Percentiles rank a stretch among this genome's conserved stretches.
Conservation (phyloP, 23 tunicate species). For the Trididemnum nubilum region DNA sequence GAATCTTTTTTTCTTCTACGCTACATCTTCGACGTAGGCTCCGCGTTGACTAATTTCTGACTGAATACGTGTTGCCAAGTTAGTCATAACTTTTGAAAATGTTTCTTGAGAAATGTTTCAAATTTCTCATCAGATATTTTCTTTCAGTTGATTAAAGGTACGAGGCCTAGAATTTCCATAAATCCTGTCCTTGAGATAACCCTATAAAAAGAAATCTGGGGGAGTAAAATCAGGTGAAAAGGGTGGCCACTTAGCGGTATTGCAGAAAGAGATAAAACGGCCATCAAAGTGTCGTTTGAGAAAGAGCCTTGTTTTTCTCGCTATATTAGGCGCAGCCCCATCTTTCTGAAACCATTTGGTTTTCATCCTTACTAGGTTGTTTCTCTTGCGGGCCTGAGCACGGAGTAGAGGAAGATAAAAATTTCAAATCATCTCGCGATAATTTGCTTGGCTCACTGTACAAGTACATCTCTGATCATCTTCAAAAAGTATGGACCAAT, state of each 20-base stretch:
- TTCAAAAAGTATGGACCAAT: too few species aligned
- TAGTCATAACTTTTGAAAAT: conserved; percentile 7
- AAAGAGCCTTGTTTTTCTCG: conserved; percentile 9
- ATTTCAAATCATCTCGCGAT: conserved; percentile 12
- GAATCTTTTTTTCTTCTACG: conserved; percentile 3
- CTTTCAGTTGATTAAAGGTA: conserved; percentile 2
- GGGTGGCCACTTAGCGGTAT: conserved; percentile 15
- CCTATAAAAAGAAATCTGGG: conserved; percentile 16
- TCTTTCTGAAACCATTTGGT: conserved; percentile 26
- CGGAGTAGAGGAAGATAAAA: neutral
- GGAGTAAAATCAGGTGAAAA: conserved; percentile 9
- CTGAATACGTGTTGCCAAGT: neutral
- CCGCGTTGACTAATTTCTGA: neutral
- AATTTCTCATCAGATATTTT: neutral
- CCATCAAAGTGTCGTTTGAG: conserved; percentile 14
- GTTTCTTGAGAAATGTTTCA: conserved; percentile 10
- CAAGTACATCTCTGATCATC: neutral
- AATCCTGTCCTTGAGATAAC: conserved; percentile 3
- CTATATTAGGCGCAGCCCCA: conserved; percentile 14
- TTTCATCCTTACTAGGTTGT: conserved; percentile 2
- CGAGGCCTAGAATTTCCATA: neutral
- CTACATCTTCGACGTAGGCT: conserved; percentile 3
- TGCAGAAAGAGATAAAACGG: conserved; percentile 16
- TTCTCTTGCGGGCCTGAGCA: conserved; percentile 12
- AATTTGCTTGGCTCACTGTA: neutral